Percentiles rank a stretch among this genome's conserved stretches.
Conservation (phyloP, 2,888 invertebrate species). For the Penaeus monodon region DNA sequence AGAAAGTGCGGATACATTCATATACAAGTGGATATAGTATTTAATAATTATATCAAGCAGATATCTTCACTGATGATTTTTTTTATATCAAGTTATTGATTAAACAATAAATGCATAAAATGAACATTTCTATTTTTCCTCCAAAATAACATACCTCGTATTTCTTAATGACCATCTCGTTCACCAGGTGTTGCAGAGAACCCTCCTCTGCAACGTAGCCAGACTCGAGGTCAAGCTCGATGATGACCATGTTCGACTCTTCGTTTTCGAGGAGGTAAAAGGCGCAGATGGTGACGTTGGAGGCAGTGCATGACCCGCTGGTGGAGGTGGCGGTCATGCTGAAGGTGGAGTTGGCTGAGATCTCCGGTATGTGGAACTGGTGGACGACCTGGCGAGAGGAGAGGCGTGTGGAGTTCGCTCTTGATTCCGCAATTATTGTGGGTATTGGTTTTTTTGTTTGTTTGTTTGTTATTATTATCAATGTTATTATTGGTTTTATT, state of each 20-base stretch:
- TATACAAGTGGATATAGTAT: too few species aligned
- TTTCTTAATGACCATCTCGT: not conserved
- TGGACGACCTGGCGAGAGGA: not conserved
- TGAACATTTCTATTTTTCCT: too few species aligned
- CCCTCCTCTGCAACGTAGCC: not conserved
- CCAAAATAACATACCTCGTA: not conserved
- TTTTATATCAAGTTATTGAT: too few species aligned
- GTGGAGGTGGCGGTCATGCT: not conserved
- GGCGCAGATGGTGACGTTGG: not conserved
- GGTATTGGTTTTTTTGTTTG: too few species aligned
- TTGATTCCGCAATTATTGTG: too few species aligned
- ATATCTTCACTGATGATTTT: too few species aligned
- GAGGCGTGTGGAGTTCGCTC: not conserved
- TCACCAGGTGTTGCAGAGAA: not conserved
- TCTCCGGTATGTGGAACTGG: not conserved
- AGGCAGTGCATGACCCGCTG: not conserved
- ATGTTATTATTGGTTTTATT: too few species aligned
- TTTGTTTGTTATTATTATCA: too few species aligned
- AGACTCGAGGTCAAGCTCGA: constrained; percentile 18
- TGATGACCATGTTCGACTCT: constrained; percentile 7
- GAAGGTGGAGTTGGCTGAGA: not conserved
- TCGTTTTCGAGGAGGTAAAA: not conserved
- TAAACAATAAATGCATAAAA: too few species aligned
- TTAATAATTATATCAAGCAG: too few species aligned
- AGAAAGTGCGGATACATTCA: too few species aligned